Conservation (phyloP, 2,888 invertebrate genomes). For the Oligia latruncula region DNA sequence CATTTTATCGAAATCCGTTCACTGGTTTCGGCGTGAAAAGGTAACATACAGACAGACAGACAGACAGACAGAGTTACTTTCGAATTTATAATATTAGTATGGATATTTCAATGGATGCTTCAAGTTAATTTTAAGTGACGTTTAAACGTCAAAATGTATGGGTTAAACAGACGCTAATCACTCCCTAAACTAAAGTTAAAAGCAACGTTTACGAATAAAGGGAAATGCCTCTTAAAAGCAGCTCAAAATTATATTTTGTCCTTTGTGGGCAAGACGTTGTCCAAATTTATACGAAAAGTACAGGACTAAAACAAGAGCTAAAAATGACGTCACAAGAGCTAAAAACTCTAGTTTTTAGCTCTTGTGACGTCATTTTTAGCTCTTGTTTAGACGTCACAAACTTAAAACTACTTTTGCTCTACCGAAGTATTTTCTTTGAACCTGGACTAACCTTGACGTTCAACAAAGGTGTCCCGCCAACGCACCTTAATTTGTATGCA, state of each 20-base stretch:
- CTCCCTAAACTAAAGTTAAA: too few relatives aligned
- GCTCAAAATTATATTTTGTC: background rate
- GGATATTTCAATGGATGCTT: too few relatives aligned
- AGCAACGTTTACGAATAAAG: background rate
- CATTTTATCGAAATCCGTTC: too few relatives aligned
- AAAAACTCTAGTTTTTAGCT: background rate
- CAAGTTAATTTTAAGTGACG: too few relatives aligned
- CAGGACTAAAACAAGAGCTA: background rate
- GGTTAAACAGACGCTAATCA: too few relatives aligned
- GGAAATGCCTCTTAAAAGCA: background rate
- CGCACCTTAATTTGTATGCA: constrained; percentile 56
- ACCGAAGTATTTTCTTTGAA: constrained; percentile 26
- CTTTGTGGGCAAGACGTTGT: too few relatives aligned
- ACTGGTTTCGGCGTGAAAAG: too few relatives aligned
- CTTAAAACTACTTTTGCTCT: constrained; percentile 8
- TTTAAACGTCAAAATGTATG: too few relatives aligned
- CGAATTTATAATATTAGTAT: too few relatives aligned
- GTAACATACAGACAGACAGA: too few relatives aligned
- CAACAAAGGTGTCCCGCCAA: constrained; percentile 42
- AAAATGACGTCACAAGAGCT: background rate
- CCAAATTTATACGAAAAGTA: background rate
- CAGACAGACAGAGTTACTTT: too few relatives aligned
- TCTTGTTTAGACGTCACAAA: background rate
- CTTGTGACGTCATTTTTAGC: too few relatives aligned
- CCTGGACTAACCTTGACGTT: constrained; percentile 38